Percentiles rank a stretch among this genome's conserved stretches.
Evolutionary conservation across 2,888 invertebrate genomes (phyloP).

Genomic region (Apantesis nais): DNA sequence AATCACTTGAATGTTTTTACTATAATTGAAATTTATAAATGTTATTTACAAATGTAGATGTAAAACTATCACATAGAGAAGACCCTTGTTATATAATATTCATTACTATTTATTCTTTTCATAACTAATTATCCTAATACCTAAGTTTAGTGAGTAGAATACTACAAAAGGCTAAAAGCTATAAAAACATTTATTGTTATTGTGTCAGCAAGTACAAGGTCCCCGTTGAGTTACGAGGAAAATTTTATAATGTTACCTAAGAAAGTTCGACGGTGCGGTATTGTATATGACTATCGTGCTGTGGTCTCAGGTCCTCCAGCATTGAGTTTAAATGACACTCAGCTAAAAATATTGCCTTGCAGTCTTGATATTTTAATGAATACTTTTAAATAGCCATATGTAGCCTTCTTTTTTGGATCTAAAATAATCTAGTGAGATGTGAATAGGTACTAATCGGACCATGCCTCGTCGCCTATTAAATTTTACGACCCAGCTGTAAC

Average conservation of each 20-base stretch:
- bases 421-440: background rate
- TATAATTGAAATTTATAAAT: too few relatives aligned
- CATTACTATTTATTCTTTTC: too few relatives aligned
- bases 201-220: background rate
- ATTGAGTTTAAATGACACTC: background rate
- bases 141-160: background rate
- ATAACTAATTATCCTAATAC: too few relatives aligned
- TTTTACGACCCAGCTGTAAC: background rate
- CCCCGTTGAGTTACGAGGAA: background rate
- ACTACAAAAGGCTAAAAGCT: background rate
- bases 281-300: background rate
- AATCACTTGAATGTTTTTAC: too few relatives aligned
- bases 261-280: background rate
- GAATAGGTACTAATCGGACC: background rate
- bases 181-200: background rate
- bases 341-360: background rate
- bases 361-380: background rate
- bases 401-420: background rate
- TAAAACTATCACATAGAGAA: too few relatives aligned
- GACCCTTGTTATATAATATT: too few relatives aligned
- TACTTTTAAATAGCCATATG: background rate
- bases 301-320: background rate
- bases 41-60: too few relatives aligned
- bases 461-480: background rate
- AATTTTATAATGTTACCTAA: background rate